Base-by-base conservation (phyloP, 2,888 invertebrate species). In the Abrostola tripartita region DNA sequence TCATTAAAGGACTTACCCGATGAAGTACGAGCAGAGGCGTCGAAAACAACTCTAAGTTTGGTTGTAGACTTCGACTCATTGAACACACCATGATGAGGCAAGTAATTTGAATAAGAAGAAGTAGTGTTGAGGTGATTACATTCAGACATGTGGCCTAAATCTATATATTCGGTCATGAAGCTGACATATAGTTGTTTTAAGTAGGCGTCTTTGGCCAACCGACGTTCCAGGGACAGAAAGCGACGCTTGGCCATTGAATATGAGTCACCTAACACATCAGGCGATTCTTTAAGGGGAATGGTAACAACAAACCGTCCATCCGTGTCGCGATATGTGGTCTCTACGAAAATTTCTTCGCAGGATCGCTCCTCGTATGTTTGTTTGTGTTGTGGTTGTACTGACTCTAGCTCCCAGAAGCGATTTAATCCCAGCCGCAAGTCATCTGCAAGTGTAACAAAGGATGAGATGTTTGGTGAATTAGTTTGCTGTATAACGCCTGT, bases 161-260 rank as follows among this genome's bases (percentile, higher is more conserved):
- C 6, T 5, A 41, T 58, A 42, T 51, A 58, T 36, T 41, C 51
- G 0, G 41, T 36, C 36, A 58, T 58, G 14, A 51, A 58, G 41
- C 37, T 1, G 4, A 58, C 51, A 41, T 51, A 58, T 6, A 58
- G 12, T 5, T 9, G 0, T 41, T 51, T 58, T 9, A 58, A 37
- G 6, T 41, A 11, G 41, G 37, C 12, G 10, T 58, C 58, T 51
- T 12, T 58, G 41, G 12, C 41, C 5, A 58, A 51, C 36, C 58
- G 41, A 52, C 58, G 51, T 51, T 52, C 51, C 14, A 58, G 51
- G 6, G 42, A 51, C 10, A 52, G 7, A 10, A 58, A 44, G 1
- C 59, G 52, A n/a, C 37, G 59, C n/a, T 59, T 59, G 35, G 59
- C 58, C 51, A 58, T 42, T 0, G 5, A 7, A 1, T 44, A 58